Base-by-base conservation (phyloP, 2,113 vertebrate genomes). In the Aegypius monachus region DNA sequence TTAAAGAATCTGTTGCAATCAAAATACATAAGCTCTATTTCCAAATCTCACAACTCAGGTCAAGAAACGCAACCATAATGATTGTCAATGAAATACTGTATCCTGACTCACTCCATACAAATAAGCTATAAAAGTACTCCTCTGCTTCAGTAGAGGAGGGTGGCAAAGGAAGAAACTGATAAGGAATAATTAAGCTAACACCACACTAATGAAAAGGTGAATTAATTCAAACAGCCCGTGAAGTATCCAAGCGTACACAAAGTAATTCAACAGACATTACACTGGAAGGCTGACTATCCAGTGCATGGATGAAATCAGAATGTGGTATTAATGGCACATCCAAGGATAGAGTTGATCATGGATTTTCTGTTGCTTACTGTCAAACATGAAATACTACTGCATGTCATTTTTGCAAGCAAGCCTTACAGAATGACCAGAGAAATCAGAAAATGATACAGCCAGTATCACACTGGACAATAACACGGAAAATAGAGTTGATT, bases 131-230 rank as follows among this genome's bases (percentile, higher is more conserved):
- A 92, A 91, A 95, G 53, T 19, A 67, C 10, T 47, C 15, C 65
- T 86, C 47, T 58, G 59, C 67, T 80, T 80, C 66, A 70, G 66
- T 20, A 75, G 17, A 53, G 34, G 9, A 94, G 45, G 58, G 27
- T 61, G 72, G 31, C 52, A 92, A 79, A 67, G 23, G 3, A 91
- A 82, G 27, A 73, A 86, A 79, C 81, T 79, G 84, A 94, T 96
- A 95, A 94, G 93, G 62, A 75, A 59, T 95, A 87, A 90, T 89
- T 94, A 85, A 79, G 65, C 43, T 70, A 94, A 89, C 36, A 48
- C 40, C 6, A 31, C 45, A 56, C 23, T 93, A 93, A 94, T 77
- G 73, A 95, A 84, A 92, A 95, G 81, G 66, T 85, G 89, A 58
- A 82, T 70, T 95, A 95, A 94, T 72, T 93, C 65, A 82, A 93